Percentiles rank a stretch among this genome's conserved stretches.
phyloP scores from a whole-genome alignment of 2,113 vertebrate species.

The Sarotherodon lohbergeri region DNA sequence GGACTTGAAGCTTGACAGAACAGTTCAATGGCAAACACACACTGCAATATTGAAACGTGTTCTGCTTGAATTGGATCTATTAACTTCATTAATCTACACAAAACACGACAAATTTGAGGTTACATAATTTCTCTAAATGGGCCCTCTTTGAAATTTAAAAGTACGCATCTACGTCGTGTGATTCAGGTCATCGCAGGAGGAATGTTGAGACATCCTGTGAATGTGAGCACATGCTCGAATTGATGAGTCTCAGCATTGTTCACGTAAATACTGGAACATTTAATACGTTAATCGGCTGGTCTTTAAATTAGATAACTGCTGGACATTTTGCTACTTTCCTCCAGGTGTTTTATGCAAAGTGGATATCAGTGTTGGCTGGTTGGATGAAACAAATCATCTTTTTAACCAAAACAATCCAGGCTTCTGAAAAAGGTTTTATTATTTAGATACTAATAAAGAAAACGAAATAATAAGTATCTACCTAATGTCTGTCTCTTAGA shows the following conservation, averaged over 20 bases:
- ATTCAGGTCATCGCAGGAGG: background rate
- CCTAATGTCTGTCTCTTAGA: conserved; percentile 20
- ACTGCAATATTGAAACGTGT: background rate
- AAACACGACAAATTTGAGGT: background rate
- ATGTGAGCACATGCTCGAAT: background rate
- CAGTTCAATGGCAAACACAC: conserved; percentile 21
- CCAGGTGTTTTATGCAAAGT: background rate
- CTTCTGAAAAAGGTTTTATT: background rate
- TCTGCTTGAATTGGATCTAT: conserved; percentile 5
- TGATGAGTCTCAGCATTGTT: background rate
- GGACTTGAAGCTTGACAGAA: conserved; percentile 17
- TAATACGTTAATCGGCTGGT: background rate
- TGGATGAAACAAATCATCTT: background rate
- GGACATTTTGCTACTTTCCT: background rate
- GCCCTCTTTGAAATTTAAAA: background rate
- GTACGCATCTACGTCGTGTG: background rate
- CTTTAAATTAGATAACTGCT: background rate
- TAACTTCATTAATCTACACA: conserved; percentile 30
- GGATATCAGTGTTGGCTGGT: background rate
- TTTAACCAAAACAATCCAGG: background rate
- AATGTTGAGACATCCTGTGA: background rate
- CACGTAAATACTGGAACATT: background rate
- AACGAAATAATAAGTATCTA: background rate
- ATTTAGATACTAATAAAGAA: background rate
- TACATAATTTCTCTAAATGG: background rate